phyloP scores from a whole-genome alignment of 30 jellyfish, hydroid and myxozoan genomes.

The Phacellophora camtschatica region DNA sequence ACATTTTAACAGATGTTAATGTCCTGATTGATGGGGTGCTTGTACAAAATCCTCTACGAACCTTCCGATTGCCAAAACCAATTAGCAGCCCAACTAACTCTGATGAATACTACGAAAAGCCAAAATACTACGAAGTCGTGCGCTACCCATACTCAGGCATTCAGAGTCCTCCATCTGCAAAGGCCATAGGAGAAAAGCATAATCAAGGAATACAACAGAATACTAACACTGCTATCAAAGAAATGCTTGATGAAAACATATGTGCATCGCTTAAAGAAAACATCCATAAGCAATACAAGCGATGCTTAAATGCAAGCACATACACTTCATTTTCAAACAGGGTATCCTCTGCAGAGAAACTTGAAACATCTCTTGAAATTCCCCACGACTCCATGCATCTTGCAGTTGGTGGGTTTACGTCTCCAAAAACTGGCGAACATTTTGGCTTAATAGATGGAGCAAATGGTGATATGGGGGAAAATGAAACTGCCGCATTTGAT shows the following conservation, averaged over 20 bases:
- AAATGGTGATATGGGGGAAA: constrained; percentile 58
- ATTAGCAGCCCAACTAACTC: not conserved
- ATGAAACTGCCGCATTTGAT: constrained; percentile 48
- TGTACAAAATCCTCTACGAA: not conserved
- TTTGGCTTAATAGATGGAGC: not conserved
- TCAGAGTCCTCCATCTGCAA: not conserved
- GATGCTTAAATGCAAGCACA: constrained; percentile 2
- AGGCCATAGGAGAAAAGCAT: not conserved
- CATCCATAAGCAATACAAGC: not conserved
- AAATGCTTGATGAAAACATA: not conserved
- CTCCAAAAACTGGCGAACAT: not conserved
- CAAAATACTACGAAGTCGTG: constrained; percentile 16
- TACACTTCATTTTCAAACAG: constrained; percentile 35
- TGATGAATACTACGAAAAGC: not conserved
- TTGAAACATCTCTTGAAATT: not conserved
- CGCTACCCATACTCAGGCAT: constrained; percentile 58
- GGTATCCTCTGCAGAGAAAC: not conserved
- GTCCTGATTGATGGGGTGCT: not conserved
- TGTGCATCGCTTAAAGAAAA: not conserved
- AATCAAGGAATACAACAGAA: not conserved
- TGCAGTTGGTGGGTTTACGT: constrained; percentile 33
- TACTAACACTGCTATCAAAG: not conserved
- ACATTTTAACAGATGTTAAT: not conserved
- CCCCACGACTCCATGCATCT: constrained; percentile 41
- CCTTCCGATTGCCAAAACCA: not conserved